phyloP scores from a whole-genome alignment of 2,113 vertebrate genomes.

The Caranx melampygus region DNA sequence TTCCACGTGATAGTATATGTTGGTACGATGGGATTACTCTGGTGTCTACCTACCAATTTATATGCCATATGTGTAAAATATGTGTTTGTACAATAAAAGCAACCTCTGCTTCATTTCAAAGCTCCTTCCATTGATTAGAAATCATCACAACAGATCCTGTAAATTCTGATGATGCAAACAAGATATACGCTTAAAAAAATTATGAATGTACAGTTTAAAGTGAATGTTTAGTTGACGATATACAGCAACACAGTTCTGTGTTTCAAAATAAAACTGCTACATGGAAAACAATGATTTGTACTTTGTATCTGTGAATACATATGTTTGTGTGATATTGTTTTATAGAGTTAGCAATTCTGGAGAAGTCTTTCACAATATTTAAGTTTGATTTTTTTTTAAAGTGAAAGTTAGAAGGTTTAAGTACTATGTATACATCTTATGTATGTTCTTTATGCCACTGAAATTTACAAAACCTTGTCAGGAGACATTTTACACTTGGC shows the following conservation, averaged over 20 bases:
- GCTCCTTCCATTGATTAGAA: constrained; percentile 28
- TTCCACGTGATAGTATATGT: constrained; percentile 28
- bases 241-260: constrained; percentile 52
- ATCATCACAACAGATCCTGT: constrained; percentile 19
- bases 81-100: constrained; percentile 60
- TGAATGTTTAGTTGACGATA: constrained; percentile 53
- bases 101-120: constrained; percentile 42
- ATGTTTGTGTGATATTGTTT: not conserved
- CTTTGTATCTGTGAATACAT: not conserved
- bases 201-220: constrained; percentile 63
- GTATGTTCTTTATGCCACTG: too few relatives aligned
- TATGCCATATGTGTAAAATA: constrained; percentile 47
- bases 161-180: constrained; percentile 50
- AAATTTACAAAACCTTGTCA: too few relatives aligned
- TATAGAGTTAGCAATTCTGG: not conserved
- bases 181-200: constrained; percentile 29
- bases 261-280: constrained; percentile 70
- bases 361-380: not conserved
- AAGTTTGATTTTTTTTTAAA: too few relatives aligned
- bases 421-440: too few relatives aligned
- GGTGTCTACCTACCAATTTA: constrained; percentile 17
- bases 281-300: constrained; percentile 38
- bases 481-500: too few relatives aligned
- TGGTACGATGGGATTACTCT: constrained; percentile 36
- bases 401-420: too few relatives aligned